These are phyloP conservation scores for Orthosia cruda DNA, from an alignment of 2,888 invertebrate species.

Conservation along the genomic window DNA sequence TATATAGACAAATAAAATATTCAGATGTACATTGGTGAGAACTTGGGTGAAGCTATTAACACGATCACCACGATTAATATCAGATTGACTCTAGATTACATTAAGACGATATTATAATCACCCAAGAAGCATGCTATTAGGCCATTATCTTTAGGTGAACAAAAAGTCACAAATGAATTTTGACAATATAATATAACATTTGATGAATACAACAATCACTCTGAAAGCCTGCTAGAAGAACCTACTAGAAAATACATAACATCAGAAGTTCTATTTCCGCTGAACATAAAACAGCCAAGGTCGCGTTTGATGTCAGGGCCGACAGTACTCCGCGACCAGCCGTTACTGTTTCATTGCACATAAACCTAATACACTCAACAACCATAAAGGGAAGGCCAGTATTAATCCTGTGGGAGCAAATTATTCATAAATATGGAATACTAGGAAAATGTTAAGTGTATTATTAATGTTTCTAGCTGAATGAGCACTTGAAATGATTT, in stretches of 20 bases:
- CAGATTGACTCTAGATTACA: not conserved
- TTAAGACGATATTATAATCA: not conserved
- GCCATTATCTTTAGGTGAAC: too few species aligned
- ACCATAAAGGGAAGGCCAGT: slow-evolving; percentile 51
- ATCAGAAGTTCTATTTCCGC: slow-evolving; percentile 27
- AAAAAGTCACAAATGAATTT: not conserved
- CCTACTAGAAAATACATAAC: slow-evolving; percentile 23
- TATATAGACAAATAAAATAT: too few species aligned
- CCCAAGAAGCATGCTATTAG: not conserved
- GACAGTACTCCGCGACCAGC: slow-evolving; percentile 38
- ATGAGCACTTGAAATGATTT: not conserved
- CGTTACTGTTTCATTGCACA: slow-evolving; percentile 61
- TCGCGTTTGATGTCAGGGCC: slow-evolving; percentile 47
- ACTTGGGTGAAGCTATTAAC: not conserved
- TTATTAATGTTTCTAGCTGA: slow-evolving; percentile 14
- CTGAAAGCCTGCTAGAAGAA: slow-evolving; percentile 18
- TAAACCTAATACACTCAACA: slow-evolving; percentile 64
- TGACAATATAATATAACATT: not conserved
- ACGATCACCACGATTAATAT: not conserved
- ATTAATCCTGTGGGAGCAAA: slow-evolving; percentile 48
- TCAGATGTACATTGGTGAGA: too few species aligned
- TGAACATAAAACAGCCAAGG: slow-evolving; percentile 59
- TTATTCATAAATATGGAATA: slow-evolving; percentile 46
- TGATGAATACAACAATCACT: slow-evolving; percentile 15
- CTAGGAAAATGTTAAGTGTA: slow-evolving; percentile 26